phyloP scores from a whole-genome alignment of 2,113 vertebrate genomes.

The Dolichallabes microphthalmus region DNA sequence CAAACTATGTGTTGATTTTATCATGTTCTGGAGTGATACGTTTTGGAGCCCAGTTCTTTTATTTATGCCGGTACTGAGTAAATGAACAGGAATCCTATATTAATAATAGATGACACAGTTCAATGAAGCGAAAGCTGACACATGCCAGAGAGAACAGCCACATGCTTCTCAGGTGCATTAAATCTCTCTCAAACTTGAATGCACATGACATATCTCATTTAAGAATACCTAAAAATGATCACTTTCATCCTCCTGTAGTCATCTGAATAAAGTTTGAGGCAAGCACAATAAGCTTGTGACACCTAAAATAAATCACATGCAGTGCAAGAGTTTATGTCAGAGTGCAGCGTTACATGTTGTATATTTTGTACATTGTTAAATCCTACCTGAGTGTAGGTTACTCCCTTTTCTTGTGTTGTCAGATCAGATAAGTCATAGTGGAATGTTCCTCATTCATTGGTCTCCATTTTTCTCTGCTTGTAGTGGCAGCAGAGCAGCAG shows the following conservation, averaged over 20 bases:
- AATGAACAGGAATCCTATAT: constrained; percentile 42
- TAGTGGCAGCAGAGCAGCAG: constrained; percentile 16
- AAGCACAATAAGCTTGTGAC: constrained; percentile 15
- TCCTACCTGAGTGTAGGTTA: constrained; percentile 17
- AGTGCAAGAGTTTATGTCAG: neutral
- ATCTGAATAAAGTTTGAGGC: constrained; percentile 18
- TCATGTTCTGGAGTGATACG: constrained; percentile 42
- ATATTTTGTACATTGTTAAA: neutral
- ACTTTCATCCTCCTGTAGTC: constrained; percentile 6
- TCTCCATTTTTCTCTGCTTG: constrained; percentile 8
- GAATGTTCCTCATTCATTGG: neutral
- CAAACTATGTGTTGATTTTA: neutral
- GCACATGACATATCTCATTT: neutral
- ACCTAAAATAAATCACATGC: neutral
- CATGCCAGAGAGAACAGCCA: constrained; percentile 28
- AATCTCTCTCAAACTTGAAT: constrained; percentile 20
- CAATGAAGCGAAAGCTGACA: constrained; percentile 37
- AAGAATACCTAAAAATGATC: constrained; percentile 6
- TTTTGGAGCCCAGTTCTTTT: constrained; percentile 40
- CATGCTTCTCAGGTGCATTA: constrained; percentile 51
- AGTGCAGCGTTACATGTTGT: neutral
- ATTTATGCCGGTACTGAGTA: constrained; percentile 31
- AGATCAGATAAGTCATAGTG: constrained; percentile 12
- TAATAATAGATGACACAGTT: constrained; percentile 28
- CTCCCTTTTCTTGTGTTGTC: neutral